Evolutionary conservation across 2,888 invertebrate species (phyloP), one percentile per base, ranked within the genome.

Genomic region (Drosophila nigritarsus): DNA sequence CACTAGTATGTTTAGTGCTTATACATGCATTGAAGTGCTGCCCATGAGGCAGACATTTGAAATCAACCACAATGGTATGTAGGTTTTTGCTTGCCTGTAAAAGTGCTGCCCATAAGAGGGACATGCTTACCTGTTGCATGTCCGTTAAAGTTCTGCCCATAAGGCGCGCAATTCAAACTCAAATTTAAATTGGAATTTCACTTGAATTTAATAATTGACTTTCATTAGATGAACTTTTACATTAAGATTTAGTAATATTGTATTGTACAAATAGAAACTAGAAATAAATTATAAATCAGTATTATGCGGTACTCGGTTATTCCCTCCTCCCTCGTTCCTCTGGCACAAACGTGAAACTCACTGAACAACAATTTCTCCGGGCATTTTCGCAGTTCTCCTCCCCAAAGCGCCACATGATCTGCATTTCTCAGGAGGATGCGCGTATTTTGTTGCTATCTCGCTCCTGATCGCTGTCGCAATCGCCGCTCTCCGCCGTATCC

Each of bases 401-500:
- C 51, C 72, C 79, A 54, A 92, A 91, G 55, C 73, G 83, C 91
- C 92, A 92, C 9, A 71, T 74, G 65, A 90, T 92, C 76, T 90
- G 89, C 72, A 87, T 78, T 65, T 73, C 72, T 91, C 92, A 92
- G 73, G 92, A 87, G 54, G 92, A 84, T n/a, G 89, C 83, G 32
- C 89, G 90, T n/a, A 91, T 92, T 70, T 92, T 92, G 48, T 86
- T 90, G 56, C 79, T 89, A 59, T 91, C 92, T 51, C 91, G 91
- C 59, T 91, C 92, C 65, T 91, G 92, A 53, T 91, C 92, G 62
- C 84, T 91, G 61, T 92, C 93, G 54, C 84, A 91, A 62, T 92
- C 92, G 24, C 92, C 84, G 60, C 90, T 91, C 70, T 91, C 87
- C 18, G 87, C 85, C 6, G 84, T 89, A 32, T 89, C 86, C 58